phyloP scores from a whole-genome alignment of 2,113 vertebrate species.

The Eleginops maclovinus region DNA sequence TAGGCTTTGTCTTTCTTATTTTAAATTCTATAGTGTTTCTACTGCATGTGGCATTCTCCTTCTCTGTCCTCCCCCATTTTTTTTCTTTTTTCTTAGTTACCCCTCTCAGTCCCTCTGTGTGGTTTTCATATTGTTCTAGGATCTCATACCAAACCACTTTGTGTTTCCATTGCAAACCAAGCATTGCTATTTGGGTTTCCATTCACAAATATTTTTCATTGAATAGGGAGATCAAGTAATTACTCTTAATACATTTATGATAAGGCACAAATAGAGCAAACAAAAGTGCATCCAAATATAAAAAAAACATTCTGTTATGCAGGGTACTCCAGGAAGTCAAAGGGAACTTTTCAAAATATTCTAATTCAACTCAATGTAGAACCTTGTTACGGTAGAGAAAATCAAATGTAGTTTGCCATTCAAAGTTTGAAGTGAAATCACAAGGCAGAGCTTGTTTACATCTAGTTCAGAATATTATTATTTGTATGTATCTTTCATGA shows the following conservation, averaged over 20 bases:
- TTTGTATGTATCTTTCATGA: neutral
- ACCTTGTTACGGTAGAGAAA: neutral
- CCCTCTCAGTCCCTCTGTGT: slow-evolving; percentile 4
- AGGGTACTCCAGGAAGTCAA: neutral
- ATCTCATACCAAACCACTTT: neutral
- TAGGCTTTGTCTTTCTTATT: slow-evolving; percentile 40
- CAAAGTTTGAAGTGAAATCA: no score
- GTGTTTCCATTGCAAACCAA: slow-evolving; percentile 20
- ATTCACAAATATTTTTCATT: neutral
- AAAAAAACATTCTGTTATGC: neutral
- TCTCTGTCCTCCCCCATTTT: slow-evolving; percentile 7
- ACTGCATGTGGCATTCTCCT: slow-evolving; percentile 5
- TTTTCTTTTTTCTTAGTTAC: slow-evolving; percentile 2
- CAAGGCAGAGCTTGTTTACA: neutral
- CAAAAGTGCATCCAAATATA: neutral
- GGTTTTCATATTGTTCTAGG: neutral
- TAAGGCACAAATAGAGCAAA: neutral
- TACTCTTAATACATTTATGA: neutral
- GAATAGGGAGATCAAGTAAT: no score
- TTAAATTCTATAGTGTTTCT: slow-evolving; percentile 33
- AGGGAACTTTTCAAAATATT: neutral
- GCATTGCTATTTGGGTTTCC: slow-evolving; percentile 10
- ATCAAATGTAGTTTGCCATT: neutral
- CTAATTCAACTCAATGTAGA: neutral
- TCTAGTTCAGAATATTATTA: neutral